Evolutionary conservation across 2,113 vertebrate species (phyloP), one percentile per base, ranked within the genome.

Genomic region (Megalops atlanticus): DNA sequence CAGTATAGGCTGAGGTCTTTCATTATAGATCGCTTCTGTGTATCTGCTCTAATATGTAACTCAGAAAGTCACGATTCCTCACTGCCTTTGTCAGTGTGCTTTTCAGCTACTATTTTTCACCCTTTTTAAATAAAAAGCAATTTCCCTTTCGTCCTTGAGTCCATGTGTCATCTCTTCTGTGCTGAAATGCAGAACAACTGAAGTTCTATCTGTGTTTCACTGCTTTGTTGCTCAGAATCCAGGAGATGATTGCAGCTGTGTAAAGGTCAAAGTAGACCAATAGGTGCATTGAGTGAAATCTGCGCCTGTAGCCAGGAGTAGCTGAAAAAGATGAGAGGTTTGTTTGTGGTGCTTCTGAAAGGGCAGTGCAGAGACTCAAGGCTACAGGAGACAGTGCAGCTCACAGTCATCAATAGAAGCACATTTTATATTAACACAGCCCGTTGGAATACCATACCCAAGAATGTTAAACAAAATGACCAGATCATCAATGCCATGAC

Each of bases 211-310:
- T 18, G 15, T 4, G 8, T 41, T 38, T 27, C 35, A 14, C 31
- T 7, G 4, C 18, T 52, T 77, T 49, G 45, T 52, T 14, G 2
- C n/a, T 75, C 1, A 35, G 54, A 27, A 77, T 36, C 45, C 45
- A 45, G 31, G 27, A 77, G 47, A 45, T 39, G 43, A 76, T 76
- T 14, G 27, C 33, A 4, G 14, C 6, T n/a, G 38, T 36, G 38
- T 39, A 36, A 77, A 77, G 49, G 47, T 58, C 76, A 77, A n/a
- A 58, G 74, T 21, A 38, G 16, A 77, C 21, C 24, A 31, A 38
- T 35, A 77, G 21, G 35, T 11, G 18, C 18, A 39, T 77, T 36
- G 76, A 77, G 15, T 31, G 10, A 38, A 36, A 71, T 36, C 11
- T 71, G 18, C 12, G 33, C 31, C 16, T 71, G n/a, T n/a, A 18